phyloP scores from a whole-genome alignment of 1,140 invertebrate species.

The Ericerus pela region DNA sequence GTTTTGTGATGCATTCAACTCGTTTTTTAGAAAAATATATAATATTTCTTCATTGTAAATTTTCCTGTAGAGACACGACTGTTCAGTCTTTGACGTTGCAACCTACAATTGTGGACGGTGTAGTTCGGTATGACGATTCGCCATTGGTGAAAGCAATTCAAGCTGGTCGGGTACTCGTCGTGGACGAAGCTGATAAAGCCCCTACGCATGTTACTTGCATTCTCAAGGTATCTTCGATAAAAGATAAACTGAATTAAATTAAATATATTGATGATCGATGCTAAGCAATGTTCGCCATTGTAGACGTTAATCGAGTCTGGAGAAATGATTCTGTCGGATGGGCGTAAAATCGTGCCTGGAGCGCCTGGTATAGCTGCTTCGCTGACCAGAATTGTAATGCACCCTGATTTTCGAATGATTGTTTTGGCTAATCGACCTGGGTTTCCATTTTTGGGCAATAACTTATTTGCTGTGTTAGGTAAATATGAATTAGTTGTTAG shows the following conservation, averaged over 20 bases:
- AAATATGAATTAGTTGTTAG: constrained; percentile 19
- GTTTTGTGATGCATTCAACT: not conserved
- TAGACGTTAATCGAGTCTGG: constrained; percentile 80
- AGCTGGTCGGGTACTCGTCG: constrained; percentile 72
- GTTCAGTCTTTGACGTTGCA: constrained; percentile 88
- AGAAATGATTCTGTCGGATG: constrained; percentile 89
- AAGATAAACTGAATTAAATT: not conserved
- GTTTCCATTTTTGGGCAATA: constrained; percentile 94
- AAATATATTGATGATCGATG: not conserved
- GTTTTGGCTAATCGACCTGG: constrained; percentile 91
- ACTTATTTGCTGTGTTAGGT: constrained; percentile 77
- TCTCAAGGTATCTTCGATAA: constrained; percentile 46
- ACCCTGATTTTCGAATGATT: constrained; percentile 78
- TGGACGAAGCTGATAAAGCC: constrained; percentile 95
- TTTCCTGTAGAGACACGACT: constrained; percentile 64
- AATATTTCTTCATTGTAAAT: not conserved
- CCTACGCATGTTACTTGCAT: constrained; percentile 92
- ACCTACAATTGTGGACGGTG: constrained; percentile 72
- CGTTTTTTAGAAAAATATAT: not conserved
- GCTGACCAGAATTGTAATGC: constrained; percentile 49
- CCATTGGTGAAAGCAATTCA: constrained; percentile 82
- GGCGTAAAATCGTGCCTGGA: constrained; percentile 63
- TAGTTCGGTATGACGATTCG: constrained; percentile 85
- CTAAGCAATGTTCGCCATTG: not conserved
- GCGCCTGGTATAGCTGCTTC: constrained; percentile 26